Percentiles rank a stretch among this genome's conserved stretches.
Evolutionary conservation across 2,888 invertebrate species (phyloP).

Genomic region (Aplocera efformata): DNA sequence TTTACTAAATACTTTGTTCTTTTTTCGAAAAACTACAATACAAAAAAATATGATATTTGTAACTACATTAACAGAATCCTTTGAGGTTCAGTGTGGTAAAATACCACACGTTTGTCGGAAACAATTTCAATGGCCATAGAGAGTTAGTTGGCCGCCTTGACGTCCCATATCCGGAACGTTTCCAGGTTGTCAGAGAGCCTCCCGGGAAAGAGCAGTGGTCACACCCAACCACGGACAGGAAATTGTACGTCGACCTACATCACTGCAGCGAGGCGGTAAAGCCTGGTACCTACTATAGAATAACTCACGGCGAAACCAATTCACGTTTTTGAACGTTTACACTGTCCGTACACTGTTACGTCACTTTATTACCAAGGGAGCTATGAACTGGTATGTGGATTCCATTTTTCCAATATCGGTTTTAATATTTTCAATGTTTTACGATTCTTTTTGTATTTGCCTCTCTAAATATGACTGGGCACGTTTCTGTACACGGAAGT

Average conservation of each 20-base stretch:
- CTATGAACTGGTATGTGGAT: neutral
- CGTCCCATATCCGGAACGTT: constrained; percentile 71
- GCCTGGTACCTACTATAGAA: constrained; percentile 40
- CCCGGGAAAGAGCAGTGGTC: constrained; percentile 68
- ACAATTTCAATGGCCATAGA: constrained; percentile 55
- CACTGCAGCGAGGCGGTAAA: constrained; percentile 36
- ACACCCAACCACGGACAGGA: constrained; percentile 56
- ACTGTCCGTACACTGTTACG: constrained; percentile 1
- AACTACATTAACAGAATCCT: neutral
- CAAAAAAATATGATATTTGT: too few species aligned
- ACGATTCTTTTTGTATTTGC: too few species aligned
- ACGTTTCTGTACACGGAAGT: too few species aligned
- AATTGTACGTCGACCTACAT: constrained; percentile 75
- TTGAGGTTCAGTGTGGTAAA: constrained; percentile 13
- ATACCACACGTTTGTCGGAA: constrained; percentile 47
- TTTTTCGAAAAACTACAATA: too few species aligned
- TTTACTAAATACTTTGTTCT: too few species aligned
- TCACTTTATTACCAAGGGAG: constrained; percentile 1
- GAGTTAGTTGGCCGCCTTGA: constrained; percentile 60
- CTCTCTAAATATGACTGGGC: too few species aligned
- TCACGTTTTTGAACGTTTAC: constrained; percentile 14
- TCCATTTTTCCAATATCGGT: too few species aligned
- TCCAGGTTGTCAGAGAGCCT: constrained; percentile 64
- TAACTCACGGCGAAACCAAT: constrained; percentile 33
- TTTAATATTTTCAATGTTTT: neutral